Base-by-base conservation (phyloP, 2,797 vertebrate species). In the Lithobates sylvaticus region DNA sequence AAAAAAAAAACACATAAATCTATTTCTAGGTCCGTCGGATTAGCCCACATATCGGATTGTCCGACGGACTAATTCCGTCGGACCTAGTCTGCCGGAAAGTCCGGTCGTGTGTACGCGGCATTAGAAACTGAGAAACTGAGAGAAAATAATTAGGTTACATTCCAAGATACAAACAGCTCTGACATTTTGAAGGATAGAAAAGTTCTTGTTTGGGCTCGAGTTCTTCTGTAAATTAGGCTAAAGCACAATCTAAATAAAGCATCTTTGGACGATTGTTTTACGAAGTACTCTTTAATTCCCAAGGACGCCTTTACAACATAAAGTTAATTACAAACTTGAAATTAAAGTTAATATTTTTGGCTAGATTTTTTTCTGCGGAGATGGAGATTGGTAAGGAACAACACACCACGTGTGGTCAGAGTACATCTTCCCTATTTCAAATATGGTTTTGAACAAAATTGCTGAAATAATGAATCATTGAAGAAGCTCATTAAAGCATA, bases 381-480 rank as follows among this genome's bases (percentile, higher is more conserved):
- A 88, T 2, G 70, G 50, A 23, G 27, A 69, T 83, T 42, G 32
- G 23, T 21, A 69, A 54, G 44, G 0, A 21, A 79, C n/a, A 7
- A 78, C 88, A 78, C 88, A 79, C 86, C 77, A 86, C 87, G 81
- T 72, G 16, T 58, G 78, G 36, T 71, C 39, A 67, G n/a, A 42
- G 68, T n/a, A 78, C 70, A 74, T 27, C 76, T 88, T 86, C 29
- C 13, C 88, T 91, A 88, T 87, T 89, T 86, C 61, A 61, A 78
- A 68, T 50, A 3, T 68, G 77, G 83, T 18, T 84, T 90, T 78
- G 88, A 91, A 88, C 84, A 92, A 92, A 94, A 88, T 93, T 95
- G 92, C 88, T 93, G 90, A 85, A 86, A 93, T 95, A 95, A 95
- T 94, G 92, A 94, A 94, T 95, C 91, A 95, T 95, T 93, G 93